phyloP scores from a whole-genome alignment of 2,797 vertebrate genomes.

The Gymnopithys bicolor region DNA sequence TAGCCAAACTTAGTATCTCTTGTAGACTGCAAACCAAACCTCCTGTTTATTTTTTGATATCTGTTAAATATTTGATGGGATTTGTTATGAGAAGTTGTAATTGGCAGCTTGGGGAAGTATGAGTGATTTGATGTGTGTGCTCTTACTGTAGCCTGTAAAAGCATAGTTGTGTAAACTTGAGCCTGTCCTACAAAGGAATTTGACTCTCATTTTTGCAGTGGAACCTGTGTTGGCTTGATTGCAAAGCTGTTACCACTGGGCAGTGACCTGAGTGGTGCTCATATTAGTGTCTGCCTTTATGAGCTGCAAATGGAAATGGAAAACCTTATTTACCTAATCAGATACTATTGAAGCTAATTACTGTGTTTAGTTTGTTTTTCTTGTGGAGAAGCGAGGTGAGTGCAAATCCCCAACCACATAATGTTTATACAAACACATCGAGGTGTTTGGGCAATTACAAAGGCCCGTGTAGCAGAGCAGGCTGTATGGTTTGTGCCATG shows the following conservation, averaged over 20 bases:
- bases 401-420: background rate
- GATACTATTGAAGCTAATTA: background rate
- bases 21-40: background rate
- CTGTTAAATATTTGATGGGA: background rate
- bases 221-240: background rate
- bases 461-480: background rate
- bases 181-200: background rate
- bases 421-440: background rate
- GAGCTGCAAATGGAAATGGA: background rate
- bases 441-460: background rate
- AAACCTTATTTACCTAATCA: background rate
- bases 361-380: background rate
- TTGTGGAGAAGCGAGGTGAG: background rate
- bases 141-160: background rate
- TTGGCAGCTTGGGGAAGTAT: slow-evolving; percentile 7
- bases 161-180: background rate
- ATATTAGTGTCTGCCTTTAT: background rate
- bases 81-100: slow-evolving; percentile 34
- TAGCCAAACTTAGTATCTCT: background rate
- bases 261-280: background rate
- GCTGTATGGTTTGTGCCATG: background rate
- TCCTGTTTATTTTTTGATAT: slow-evolving; percentile 1
- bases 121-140: background rate
- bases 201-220: background rate
- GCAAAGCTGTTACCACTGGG: background rate